Evolutionary conservation across 2,113 vertebrate genomes (phyloP).

Genomic region (Regulus satrapa): DNA sequence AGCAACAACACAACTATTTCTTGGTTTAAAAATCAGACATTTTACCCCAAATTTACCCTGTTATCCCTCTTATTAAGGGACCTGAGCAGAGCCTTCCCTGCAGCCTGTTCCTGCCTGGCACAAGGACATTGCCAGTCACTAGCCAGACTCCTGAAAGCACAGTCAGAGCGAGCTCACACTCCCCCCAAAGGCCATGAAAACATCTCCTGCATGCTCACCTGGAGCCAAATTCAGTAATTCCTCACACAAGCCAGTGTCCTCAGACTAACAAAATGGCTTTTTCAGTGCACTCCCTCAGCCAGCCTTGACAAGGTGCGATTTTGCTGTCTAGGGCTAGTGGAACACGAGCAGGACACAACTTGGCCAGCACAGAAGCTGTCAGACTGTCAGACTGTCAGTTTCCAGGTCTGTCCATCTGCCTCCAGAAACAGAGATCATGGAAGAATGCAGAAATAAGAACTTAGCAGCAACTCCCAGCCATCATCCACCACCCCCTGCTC

Average conservation of each 20-base stretch:
- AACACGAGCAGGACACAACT: neutral
- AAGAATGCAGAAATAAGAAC: neutral
- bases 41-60: neutral
- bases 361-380: neutral
- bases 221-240: neutral
- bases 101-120: neutral
- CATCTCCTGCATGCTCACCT: neutral
- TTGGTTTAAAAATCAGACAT: neutral
- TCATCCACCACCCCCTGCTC: neutral
- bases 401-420: neutral
- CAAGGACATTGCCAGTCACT: neutral
- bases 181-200: neutral
- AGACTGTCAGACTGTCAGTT: neutral
- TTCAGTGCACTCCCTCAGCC: neutral
- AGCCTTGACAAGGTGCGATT: neutral
- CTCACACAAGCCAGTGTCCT: neutral
- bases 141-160: neutral
- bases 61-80: neutral
- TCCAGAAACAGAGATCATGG: neutral
- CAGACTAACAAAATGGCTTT: neutral
- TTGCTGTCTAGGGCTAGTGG: neutral
- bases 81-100: neutral
- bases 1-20: neutral
- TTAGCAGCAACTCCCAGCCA: neutral
- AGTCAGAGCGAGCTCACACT: neutral